Percentiles rank a stretch among this genome's conserved stretches.
These are phyloP conservation scores for Rhinichthys klamathensis DNA, from an alignment of 2,113 vertebrate genomes.

Conservation along the genomic window DNA sequence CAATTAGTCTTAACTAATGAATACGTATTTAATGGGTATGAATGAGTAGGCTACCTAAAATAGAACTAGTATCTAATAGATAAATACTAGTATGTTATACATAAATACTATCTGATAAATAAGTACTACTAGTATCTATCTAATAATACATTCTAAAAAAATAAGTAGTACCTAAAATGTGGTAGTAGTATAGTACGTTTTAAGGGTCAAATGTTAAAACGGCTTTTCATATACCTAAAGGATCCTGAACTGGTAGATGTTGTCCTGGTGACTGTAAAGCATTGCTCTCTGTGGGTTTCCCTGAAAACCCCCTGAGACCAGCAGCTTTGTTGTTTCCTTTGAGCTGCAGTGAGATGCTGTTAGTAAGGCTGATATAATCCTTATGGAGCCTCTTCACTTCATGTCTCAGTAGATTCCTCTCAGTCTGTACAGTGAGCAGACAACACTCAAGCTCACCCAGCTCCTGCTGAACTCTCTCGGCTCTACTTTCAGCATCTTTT, in stretches of 20 bases:
- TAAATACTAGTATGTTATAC: too few species aligned
- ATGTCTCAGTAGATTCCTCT: slow-evolving; percentile 66
- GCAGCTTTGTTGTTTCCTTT: slow-evolving; percentile 1
- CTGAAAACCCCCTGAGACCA: neutral
- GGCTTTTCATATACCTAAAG: neutral
- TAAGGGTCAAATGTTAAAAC: too few species aligned
- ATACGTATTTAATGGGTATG: too few species aligned
- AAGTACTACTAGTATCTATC: too few species aligned
- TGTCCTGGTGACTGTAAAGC: neutral
- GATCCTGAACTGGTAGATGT: neutral
- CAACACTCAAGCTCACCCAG: slow-evolving; percentile 65
- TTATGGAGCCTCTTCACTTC: slow-evolving; percentile 65
- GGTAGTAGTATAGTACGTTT: too few species aligned
- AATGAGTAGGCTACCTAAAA: too few species aligned
- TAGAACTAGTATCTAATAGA: too few species aligned
- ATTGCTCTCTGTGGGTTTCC: neutral
- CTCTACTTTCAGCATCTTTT: slow-evolving; percentile 58
- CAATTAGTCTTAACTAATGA: neutral
- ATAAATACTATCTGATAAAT: too few species aligned
- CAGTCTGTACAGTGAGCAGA: slow-evolving; percentile 65
- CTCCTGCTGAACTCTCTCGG: slow-evolving; percentile 62
- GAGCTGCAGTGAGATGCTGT: slow-evolving; percentile 39
- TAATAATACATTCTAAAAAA: too few species aligned
- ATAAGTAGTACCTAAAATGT: too few species aligned
- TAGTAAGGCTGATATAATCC: slow-evolving; percentile 61